phyloP scores from a whole-genome alignment of 2,797 vertebrate species.

The Mallotus villosus region DNA sequence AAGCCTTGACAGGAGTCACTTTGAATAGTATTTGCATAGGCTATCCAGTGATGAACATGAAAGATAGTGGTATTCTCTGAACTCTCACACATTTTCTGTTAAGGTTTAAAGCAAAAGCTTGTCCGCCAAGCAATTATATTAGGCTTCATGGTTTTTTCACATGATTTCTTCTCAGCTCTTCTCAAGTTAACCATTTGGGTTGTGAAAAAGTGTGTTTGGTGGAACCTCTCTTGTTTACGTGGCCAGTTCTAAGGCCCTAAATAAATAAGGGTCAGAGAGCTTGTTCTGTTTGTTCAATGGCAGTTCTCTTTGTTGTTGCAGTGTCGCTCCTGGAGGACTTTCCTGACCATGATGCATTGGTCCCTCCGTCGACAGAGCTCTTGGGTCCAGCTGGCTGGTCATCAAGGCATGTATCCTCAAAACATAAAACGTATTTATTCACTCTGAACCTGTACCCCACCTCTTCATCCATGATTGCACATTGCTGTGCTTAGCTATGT shows the following conservation, averaged over 20 bases:
- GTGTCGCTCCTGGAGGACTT: conserved; percentile 84
- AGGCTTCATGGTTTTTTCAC: neutral
- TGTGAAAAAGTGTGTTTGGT: too few relatives aligned
- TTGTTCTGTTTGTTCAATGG: neutral
- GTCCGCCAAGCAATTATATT: neutral
- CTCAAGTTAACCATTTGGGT: too few relatives aligned
- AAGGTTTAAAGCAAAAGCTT: neutral
- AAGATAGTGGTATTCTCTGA: conserved; percentile 14
- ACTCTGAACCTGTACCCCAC: neutral
- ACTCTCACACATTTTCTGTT: neutral
- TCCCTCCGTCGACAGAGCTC: conserved; percentile 80
- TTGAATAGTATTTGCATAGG: conserved; percentile 79
- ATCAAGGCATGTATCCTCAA: conserved; percentile 75
- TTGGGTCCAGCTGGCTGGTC: conserved; percentile 88
- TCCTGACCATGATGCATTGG: conserved; percentile 85
- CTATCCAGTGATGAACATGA: conserved; percentile 42
- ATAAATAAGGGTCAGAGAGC: too few relatives aligned
- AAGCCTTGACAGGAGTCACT: conserved; percentile 64
- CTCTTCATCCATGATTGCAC: neutral
- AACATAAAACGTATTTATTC: neutral
- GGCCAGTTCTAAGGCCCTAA: neutral
- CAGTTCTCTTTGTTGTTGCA: conserved; percentile 41
- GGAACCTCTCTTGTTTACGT: neutral
- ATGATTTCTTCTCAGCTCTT: too few relatives aligned
- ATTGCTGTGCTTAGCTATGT: neutral